Percentiles rank a stretch among this genome's conserved stretches.
Conservation (phyloP, 2,888 invertebrate species). For the Rapana venosa region DNA sequence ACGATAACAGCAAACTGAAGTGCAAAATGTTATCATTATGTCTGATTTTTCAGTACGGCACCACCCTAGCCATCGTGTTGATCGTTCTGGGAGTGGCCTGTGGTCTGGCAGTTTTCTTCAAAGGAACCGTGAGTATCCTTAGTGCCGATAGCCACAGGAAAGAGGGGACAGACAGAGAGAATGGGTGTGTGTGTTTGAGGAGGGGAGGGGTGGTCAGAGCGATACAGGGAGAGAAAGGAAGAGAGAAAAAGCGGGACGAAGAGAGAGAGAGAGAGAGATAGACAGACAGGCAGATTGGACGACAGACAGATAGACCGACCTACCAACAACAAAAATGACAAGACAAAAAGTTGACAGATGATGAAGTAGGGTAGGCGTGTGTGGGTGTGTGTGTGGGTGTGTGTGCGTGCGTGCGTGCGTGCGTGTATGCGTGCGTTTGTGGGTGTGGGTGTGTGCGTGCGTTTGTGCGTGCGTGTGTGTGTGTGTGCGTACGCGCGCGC, state of each 20-base stretch:
- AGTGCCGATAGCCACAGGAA: too few species aligned
- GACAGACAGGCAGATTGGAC: neutral
- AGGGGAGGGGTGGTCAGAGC: neutral
- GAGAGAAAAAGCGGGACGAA: too few species aligned
- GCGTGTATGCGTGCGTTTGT: neutral
- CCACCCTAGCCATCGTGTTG: slow-evolving; percentile 67
- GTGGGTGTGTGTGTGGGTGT: neutral
- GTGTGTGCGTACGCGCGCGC: neutral
- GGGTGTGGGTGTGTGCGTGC: neutral
- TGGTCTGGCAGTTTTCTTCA: slow-evolving; percentile 66
- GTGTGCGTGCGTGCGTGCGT: neutral
- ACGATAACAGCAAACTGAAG: too few species aligned
- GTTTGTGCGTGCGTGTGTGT: neutral
- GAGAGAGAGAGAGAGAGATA: neutral
- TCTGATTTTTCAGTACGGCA: slow-evolving; percentile 67
- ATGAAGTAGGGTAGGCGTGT: neutral
- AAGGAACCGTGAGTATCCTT: slow-evolving; percentile 65
- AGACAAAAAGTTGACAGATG: too few species aligned
- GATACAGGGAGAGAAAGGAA: neutral
- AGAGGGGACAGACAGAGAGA: too few species aligned
- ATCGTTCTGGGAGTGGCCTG: slow-evolving; percentile 63
- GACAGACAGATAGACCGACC: too few species aligned
- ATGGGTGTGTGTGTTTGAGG: too few species aligned
- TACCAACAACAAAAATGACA: too few species aligned
- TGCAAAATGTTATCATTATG: too few species aligned